phyloP scores from a whole-genome alignment of 2,113 vertebrate genomes.

The Brienomyrus longianalis region DNA sequence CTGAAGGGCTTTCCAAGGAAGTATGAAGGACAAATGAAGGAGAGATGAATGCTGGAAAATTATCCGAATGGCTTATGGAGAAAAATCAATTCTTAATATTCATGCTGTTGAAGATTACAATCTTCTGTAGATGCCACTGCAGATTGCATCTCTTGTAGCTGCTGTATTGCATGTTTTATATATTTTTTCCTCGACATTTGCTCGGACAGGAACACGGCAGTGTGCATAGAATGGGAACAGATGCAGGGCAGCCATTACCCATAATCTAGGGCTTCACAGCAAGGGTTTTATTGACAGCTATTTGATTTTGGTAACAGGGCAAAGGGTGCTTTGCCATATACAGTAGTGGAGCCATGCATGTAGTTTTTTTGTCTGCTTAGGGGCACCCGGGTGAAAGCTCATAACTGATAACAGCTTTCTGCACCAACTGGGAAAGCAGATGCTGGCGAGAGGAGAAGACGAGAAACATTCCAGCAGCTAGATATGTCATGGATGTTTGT shows the following conservation, averaged over 20 bases:
- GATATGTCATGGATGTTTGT: neutral
- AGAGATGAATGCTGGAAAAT: neutral
- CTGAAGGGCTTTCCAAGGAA: neutral
- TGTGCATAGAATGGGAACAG: neutral
- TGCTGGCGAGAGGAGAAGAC: neutral
- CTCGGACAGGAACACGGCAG: too few species aligned
- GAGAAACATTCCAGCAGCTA: neutral
- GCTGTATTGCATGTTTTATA: neutral
- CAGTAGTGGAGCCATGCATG: neutral
- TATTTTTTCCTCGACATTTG: neutral
- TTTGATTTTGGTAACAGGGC: neutral
- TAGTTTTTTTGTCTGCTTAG: neutral
- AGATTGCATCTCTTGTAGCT: neutral
- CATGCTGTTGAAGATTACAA: neutral
- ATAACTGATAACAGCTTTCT: too few species aligned
- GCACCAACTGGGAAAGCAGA: neutral
- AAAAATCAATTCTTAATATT: constrained; percentile 21
- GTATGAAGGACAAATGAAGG: neutral
- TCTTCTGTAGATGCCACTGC: neutral
- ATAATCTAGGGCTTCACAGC: neutral
- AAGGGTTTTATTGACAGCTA: neutral
- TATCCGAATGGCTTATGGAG: neutral
- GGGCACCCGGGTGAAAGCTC: neutral
- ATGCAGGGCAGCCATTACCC: neutral
- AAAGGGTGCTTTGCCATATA: neutral